Base-by-base conservation (phyloP, 2,888 invertebrate species). In the Drosophila antonietae region DNA sequence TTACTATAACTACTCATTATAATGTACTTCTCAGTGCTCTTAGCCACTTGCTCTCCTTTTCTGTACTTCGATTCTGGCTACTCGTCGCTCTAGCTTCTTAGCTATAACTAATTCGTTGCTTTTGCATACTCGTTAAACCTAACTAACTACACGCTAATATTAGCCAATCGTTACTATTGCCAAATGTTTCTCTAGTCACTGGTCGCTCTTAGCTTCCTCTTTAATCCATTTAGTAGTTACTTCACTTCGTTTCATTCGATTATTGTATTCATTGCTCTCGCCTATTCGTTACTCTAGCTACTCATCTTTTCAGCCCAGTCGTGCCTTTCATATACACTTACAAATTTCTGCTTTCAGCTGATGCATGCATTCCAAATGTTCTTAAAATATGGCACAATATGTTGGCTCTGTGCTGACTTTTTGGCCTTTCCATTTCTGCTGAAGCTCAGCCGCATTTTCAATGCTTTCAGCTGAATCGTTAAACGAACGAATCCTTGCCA, bases 381-480 rank as follows among this genome's bases (percentile, higher is more conserved):
- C 33, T 33, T 12, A 7, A 51, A 51, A 20, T 35, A 51, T 51
- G 18, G 33, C 3, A 8, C 51, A 35, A 35, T 33, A 51, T 33
- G 49, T 7, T 49, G n/a, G 7, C 51, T 18, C 12, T 33, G 6
- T 7, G 3, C 7, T 7, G 33, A 33, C 2, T 14, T 33, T 35
- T 20, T 18, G 33, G 20, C 10, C 2, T 20, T 20, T 20, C 4
- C 18, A 8, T 20, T 35, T 18, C 20, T 8, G 18, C 33, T 14
- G 0, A 2, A 35, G 2, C 18, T 14, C 18, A 14, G 3, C 35
- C 51, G 35, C 14, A 35, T 14, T 35, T 14, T 14, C 7, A 51
- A 4, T 8, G 51, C 51, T 52, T 52, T 52, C n/a, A 52, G 52
- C 55, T 41, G 55, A 18, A 28, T 28, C 41, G 41, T 37, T 53